phyloP scores from a whole-genome alignment of 2,113 vertebrate species.

The Otis tarda region DNA sequence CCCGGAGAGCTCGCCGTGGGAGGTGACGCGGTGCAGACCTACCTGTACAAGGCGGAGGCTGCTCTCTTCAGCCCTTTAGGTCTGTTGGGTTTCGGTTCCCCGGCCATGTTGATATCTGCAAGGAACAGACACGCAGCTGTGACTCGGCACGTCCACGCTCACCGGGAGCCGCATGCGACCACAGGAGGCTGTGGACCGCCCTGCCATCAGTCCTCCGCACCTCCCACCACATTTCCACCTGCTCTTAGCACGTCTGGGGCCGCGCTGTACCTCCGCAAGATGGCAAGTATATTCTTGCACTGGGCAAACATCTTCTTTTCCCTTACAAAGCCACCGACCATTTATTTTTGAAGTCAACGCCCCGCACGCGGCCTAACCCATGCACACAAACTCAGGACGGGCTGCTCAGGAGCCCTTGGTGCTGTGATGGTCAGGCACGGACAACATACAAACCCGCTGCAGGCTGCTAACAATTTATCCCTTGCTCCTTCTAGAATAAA shows the following conservation, averaged over 20 bases:
- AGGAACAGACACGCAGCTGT: conserved; percentile 8
- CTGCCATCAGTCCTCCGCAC: background rate
- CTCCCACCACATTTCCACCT: background rate
- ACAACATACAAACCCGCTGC: background rate
- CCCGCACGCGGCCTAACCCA: background rate
- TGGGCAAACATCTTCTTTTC: background rate
- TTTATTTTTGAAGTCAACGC: background rate
- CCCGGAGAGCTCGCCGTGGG: accelerated
- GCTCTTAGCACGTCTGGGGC: accelerated
- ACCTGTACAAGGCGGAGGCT: conserved; percentile 89
- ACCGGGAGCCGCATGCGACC: accelerated
- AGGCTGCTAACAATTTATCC: background rate
- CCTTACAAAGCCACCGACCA: background rate
- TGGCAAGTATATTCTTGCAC: background rate
- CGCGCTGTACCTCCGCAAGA: background rate
- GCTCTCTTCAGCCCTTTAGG: conserved; percentile 89
- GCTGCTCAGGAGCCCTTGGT: background rate
- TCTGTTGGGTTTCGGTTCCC: conserved; percentile 90
- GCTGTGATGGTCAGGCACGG: background rate
- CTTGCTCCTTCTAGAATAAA: background rate
- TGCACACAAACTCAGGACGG: background rate
- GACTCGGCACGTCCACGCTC: accelerated
- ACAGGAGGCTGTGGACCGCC: background rate
- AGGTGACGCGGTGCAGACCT: background rate
- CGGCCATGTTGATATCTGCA: conserved; percentile 96